A percentile compares a stretch with the other conserved stretches of the same genome.
These are phyloP conservation scores for Myotis davidii DNA, from an alignment of 2,113 vertebrate species.

Conservation along the genomic window DNA sequence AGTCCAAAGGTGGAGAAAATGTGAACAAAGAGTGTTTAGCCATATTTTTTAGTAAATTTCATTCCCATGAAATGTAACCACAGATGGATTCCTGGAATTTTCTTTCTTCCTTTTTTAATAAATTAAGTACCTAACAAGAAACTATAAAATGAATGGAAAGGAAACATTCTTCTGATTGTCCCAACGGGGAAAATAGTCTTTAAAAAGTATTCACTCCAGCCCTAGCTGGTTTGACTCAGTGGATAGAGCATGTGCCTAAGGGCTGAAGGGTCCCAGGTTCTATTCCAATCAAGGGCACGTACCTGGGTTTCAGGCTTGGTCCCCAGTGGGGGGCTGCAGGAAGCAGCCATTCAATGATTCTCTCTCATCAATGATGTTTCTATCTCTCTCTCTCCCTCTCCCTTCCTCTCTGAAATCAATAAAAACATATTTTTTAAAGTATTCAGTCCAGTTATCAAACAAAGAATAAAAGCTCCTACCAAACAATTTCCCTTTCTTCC, in stretches of 20 bases:
- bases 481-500: background rate
- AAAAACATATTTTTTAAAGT: background rate
- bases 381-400: too few relatives aligned
- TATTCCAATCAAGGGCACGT: too few relatives aligned
- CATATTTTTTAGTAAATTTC: conserved; percentile 60
- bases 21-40: conserved; percentile 47
- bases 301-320: too few relatives aligned
- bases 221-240: too few relatives aligned
- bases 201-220: background rate
- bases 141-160: conserved; percentile 39
- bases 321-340: too few relatives aligned
- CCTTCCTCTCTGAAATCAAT: too few relatives aligned
- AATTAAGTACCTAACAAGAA: conserved; percentile 38
- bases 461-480: background rate
- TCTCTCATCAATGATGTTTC: too few relatives aligned
- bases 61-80: conserved; percentile 32
- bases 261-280: too few relatives aligned
- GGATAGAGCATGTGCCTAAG: too few relatives aligned
- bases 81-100: conserved; percentile 35
- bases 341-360: too few relatives aligned
- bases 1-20: conserved; percentile 75
- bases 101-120: background rate
- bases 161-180: background rate
- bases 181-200: background rate
- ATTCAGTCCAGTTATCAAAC: background rate